Evolutionary conservation across 2,797 vertebrate genomes (phyloP).

Genomic region (Acestrorhynchus altus): DNA sequence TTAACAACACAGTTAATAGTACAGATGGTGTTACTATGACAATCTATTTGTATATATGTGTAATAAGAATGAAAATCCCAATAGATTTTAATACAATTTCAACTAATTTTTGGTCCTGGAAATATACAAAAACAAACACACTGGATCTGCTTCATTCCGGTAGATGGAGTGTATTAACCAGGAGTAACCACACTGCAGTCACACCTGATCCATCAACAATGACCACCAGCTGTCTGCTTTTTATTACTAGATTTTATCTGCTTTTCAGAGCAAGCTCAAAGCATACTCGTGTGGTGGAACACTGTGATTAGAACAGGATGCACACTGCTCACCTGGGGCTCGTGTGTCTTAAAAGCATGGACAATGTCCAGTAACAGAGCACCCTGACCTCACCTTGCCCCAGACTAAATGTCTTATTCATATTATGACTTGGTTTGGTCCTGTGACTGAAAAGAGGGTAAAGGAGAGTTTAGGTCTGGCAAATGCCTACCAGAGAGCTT

Average conservation of each 20-base stretch:
- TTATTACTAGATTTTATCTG: constrained; percentile 56
- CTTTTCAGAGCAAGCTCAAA: constrained; percentile 30
- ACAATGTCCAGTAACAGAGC: constrained; percentile 38
- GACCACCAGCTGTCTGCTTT: constrained; percentile 43
- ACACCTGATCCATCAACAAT: constrained; percentile 50
- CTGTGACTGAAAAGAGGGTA: constrained; percentile 1
- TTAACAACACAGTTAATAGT: too few relatives aligned
- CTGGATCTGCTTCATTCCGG: constrained; percentile 35
- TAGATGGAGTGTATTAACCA: constrained; percentile 43
- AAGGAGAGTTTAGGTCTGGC: background rate
- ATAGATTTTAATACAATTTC: too few relatives aligned
- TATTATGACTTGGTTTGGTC: background rate
- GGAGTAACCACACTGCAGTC: constrained; percentile 23
- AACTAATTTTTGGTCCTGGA: background rate
- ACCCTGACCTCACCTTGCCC: constrained; percentile 36
- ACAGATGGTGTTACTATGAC: too few relatives aligned
- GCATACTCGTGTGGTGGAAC: constrained; percentile 24
- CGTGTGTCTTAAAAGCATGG: constrained; percentile 31
- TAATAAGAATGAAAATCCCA: too few relatives aligned
- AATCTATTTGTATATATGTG: too few relatives aligned
- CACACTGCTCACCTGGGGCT: constrained; percentile 22
- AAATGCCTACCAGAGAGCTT: background rate
- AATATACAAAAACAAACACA: constrained; percentile 9
- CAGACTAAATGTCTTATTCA: constrained; percentile 9
- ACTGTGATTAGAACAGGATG: constrained; percentile 34